Conservation (phyloP, 1,140 invertebrate genomes). For the Acromyrmex heyeri region DNA sequence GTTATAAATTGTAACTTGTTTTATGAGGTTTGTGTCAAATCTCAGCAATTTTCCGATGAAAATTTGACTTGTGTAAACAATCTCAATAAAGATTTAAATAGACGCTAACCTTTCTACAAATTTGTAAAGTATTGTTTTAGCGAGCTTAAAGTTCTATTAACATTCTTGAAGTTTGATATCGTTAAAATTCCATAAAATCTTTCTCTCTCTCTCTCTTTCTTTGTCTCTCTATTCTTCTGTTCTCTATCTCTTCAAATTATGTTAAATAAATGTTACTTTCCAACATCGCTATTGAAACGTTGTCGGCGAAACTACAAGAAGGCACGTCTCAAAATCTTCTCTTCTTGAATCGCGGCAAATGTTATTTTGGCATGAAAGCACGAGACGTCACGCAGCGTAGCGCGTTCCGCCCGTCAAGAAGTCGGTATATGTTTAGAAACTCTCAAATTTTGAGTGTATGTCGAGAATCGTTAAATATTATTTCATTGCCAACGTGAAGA, state of each 20-base stretch:
- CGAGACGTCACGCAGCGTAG: not conserved
- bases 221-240: no score
- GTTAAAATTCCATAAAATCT: not conserved
- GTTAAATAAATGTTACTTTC: conserved; percentile 20
- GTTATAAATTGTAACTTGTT: conserved; percentile 34
- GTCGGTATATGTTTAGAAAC: not conserved
- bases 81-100: not conserved
- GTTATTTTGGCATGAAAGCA: conserved; percentile 18
- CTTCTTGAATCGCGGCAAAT: conserved; percentile 23
- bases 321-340: not conserved
- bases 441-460: not conserved
- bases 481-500: conserved; percentile 13
- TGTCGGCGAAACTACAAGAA: conserved; percentile 21
- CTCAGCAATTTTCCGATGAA: not conserved
- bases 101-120: not conserved
- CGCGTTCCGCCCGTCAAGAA: not conserved
- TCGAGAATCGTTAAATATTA: conserved; percentile 30
- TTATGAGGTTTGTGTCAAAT: conserved; percentile 3
- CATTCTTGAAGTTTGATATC: not conserved
- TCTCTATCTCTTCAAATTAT: not conserved
- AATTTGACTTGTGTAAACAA: not conserved
- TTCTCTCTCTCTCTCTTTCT: no score
- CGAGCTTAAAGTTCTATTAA: conserved; percentile 15
- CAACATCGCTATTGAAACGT: conserved; percentile 13
- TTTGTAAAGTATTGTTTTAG: not conserved